Evolutionary conservation across 2,113 vertebrate species (phyloP), one percentile per base, ranked within the genome.

Genomic region (Channa argus): DNA sequence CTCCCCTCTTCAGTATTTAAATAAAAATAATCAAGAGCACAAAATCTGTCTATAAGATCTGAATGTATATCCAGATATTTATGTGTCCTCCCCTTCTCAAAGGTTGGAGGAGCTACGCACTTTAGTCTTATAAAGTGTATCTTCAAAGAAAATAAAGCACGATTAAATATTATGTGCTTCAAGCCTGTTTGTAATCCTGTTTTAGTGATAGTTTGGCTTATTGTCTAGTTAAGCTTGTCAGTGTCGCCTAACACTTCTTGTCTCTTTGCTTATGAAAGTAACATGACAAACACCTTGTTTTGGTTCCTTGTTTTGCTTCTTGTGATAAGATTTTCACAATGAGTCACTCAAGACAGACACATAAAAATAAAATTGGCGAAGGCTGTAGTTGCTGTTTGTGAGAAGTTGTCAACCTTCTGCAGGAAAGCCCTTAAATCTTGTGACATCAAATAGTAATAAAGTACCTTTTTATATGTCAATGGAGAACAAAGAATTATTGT

Each of bases 51-150:
- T 65, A 33, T 60, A 72, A 77, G 53, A 89, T 88, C 80, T 86
- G 87, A 92, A 91, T 87, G 85, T 92, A 86, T 53, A 86, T 68
- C 51, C 65, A 73, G 64, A 79, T 79, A 70, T 77, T 60, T 60
- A 41, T 47, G 51, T 68, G 46, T 43, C 33, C 41, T 69, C 51
- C 51, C 1, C 37, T 44, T 45, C 50, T 50, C 47, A 63, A 84
- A 79, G 3, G 46, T 78, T 76, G 84, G 66, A 94, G 84, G 83
- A 87, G 81, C 56, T 52, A 85, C 14, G 91, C 93, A 93, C 92
- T 94, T 94, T 91, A 92, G 49, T 3, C 50, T 86, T 80, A 74
- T 79, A 89, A 89, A 89, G 84, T 91, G 91, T 91, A 87, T 79
- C 86, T 89, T 91, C 72, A 89, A 73, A 79, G 65, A 71, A 78